A percentile compares a stretch with the other conserved stretches of the same genome.
Evolutionary conservation across 1,140 invertebrate genomes (phyloP).

Genomic region (Tenebrio molitor): DNA sequence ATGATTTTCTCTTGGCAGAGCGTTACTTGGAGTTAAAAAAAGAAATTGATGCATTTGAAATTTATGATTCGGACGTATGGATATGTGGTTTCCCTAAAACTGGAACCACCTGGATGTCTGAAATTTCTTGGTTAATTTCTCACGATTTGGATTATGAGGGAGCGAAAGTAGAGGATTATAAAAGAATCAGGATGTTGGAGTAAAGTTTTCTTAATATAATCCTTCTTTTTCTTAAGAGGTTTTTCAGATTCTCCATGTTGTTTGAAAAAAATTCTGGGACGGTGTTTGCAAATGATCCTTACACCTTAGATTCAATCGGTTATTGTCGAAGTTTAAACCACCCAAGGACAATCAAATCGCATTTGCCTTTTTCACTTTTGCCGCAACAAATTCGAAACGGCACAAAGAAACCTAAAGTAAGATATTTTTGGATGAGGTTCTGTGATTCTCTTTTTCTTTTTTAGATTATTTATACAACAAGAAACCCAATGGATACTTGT

Average conservation of each 20-base stretch:
- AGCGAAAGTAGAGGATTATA: constrained; percentile 63
- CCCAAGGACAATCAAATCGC: constrained; percentile 78
- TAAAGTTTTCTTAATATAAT: constrained; percentile 51
- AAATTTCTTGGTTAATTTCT: constrained; percentile 87
- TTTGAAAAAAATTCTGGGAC: constrained; percentile 51
- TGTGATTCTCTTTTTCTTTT: constrained; percentile 45
- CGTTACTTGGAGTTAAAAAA: background rate
- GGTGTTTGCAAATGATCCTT: constrained; percentile 61
- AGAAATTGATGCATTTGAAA: background rate
- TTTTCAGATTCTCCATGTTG: no score
- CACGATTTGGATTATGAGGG: constrained; percentile 81
- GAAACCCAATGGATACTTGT: constrained; percentile 94
- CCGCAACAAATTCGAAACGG: constrained; percentile 71
- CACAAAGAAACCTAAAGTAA: constrained; percentile 68
- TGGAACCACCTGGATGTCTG: constrained; percentile 89
- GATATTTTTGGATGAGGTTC: background rate
- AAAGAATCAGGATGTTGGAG: constrained; percentile 67
- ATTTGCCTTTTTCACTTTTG: constrained; percentile 77
- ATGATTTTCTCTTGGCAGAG: background rate
- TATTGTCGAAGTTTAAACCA: constrained; percentile 56
- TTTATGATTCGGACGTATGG: constrained; percentile 53
- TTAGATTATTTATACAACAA: constrained; percentile 88
- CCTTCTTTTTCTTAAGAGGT: no score
- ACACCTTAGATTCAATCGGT: constrained; percentile 53
- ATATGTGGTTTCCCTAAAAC: constrained; percentile 53